Evolutionary conservation across 2,797 vertebrate genomes (phyloP).

Genomic region (Cryptoblepharus egeriae): DNA sequence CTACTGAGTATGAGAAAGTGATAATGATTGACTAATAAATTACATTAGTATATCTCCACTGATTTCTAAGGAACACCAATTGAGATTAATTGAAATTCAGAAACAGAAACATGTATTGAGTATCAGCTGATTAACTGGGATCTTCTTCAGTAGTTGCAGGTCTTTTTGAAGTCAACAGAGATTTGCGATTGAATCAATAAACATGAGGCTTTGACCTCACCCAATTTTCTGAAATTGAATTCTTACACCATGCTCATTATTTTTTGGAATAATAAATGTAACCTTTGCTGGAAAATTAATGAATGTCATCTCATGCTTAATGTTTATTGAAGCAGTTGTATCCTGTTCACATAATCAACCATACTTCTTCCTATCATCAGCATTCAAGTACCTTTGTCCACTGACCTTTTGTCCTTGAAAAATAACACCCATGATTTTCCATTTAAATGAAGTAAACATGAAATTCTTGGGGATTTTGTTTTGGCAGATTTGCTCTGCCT

Average conservation of each 20-base stretch:
- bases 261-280: conserved; percentile 1
- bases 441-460: conserved; percentile 21
- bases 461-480: conserved; percentile 13
- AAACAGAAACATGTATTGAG: neutral
- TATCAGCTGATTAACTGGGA: neutral
- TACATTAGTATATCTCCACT: neutral
- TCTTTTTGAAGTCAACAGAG: neutral
- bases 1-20: too few species aligned
- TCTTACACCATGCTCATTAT: neutral
- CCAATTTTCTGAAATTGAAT: neutral
- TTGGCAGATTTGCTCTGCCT: conserved; percentile 4
- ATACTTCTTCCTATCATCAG: neutral
- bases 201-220: neutral
- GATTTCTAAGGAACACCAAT: neutral
- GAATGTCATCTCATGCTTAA: neutral
- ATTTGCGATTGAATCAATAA: neutral
- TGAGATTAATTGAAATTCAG: neutral
- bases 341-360: conserved; percentile 19
- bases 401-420: neutral
- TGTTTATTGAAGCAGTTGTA: neutral
- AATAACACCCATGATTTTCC: conserved; percentile 21
- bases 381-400: conserved; percentile 10
- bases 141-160: neutral
- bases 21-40: neutral
- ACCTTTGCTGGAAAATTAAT: neutral